Evolutionary conservation across 2,888 invertebrate genomes (phyloP), one percentile per base, ranked within the genome.

Genomic region (Anticlea derivata): DNA sequence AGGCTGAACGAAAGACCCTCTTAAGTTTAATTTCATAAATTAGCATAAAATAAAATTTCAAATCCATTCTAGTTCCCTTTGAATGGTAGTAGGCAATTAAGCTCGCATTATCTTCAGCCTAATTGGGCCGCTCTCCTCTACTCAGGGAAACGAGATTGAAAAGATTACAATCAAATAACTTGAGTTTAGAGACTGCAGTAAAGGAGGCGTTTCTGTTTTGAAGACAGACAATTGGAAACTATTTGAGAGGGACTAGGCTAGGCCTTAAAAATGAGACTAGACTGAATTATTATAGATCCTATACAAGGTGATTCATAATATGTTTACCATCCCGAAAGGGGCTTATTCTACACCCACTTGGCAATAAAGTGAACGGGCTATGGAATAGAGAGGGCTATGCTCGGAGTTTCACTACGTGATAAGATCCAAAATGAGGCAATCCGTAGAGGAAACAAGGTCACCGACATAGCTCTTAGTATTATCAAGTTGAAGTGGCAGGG

Each of bases 101-200:
- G 41, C 20, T 39, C 20, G 49, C 58, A 54, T 58, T 58, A 58
- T 56, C 49, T 48, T 44, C 47, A 51, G 49, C 50, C 54, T 54
- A 58, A 61, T 61, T 58, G 58, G 50, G 37, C 30, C 20, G 30
- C 48, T 49, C 52, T 46, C 45, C 48, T 53, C 55, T 46, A 47
- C 39, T 52, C 41, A 52, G 34, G 49, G 47, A 61, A 57, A 58
- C 48, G 54, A 60, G 55, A 62, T 62, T 62, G 61, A 62, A 62
- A 56, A 60, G 60, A 62, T 62, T 58, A 62, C 61, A 55, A 55
- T 50, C 50, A 40, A 55, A 55, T 55, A 47, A 50, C 44, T 50
- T 29, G 41, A 37, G 10, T 7, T 17, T 20, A 35, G 26, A 39
- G 11, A 51, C 58, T 58, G 58, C 54, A 54, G 35, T 56, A 41